A percentile compares a stretch with the other conserved stretches of the same genome.
Conservation (phyloP, 2,888 invertebrate genomes). For the Lasioglossum villosulum region DNA sequence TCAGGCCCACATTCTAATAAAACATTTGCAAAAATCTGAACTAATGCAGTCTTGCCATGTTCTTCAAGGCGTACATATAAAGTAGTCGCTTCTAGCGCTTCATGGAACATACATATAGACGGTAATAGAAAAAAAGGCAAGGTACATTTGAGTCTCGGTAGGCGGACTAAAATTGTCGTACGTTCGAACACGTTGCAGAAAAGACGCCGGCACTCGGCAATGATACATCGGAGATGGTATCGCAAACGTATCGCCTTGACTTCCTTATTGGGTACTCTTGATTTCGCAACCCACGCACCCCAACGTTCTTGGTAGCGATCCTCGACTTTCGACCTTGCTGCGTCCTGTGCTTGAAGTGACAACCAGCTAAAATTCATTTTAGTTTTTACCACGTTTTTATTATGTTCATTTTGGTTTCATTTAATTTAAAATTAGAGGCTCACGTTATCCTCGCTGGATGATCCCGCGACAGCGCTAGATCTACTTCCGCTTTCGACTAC, state of each 20-base stretch:
- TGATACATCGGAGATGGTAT: conserved; percentile 10
- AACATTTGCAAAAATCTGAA: not conserved
- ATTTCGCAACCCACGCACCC: conserved; percentile 67
- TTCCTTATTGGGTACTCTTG: conserved; percentile 58
- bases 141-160: not conserved
- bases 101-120: not conserved
- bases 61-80: not conserved
- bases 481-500: not conserved
- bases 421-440: conserved; percentile 58
- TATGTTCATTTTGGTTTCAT: too few species aligned
- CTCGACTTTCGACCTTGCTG: conserved; percentile 41
- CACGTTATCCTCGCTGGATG: conserved; percentile 25
- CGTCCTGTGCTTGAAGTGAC: conserved; percentile 24
- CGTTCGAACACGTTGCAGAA: not conserved
- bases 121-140: not conserved
- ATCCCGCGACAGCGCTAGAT: not conserved
- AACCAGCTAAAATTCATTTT: conserved; percentile 54
- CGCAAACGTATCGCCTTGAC: conserved; percentile 47
- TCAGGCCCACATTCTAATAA: not conserved
- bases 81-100: not conserved
- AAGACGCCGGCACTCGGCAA: conserved; percentile 1
- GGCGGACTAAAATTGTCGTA: conserved; percentile 1
- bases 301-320: conserved; percentile 50
- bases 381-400: too few species aligned
- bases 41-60: not conserved